phyloP scores from a whole-genome alignment of 2,113 vertebrate species.

The Ammodytes marinus region DNA sequence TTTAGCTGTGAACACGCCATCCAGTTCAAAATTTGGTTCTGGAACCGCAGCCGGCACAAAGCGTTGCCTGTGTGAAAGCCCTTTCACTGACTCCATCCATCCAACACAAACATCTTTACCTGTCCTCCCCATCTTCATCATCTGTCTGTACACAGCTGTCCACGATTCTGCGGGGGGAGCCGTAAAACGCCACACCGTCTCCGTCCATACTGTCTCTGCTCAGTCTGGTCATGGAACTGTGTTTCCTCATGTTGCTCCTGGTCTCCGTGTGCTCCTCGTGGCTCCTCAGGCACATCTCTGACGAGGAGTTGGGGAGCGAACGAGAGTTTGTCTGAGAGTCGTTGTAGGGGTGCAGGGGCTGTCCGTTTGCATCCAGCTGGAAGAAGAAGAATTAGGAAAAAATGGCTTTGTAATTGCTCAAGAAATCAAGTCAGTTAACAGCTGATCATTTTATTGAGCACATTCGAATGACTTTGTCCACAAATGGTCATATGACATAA shows the following conservation, averaged over 20 bases:
- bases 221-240: constrained; percentile 95
- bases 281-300: constrained; percentile 93
- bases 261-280: constrained; percentile 88
- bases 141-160: constrained; percentile 98
- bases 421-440: background rate
- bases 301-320: constrained; percentile 92
- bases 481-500: background rate
- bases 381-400: background rate
- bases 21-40: too few species aligned
- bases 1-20: too few species aligned
- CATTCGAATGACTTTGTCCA: background rate
- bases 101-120: constrained; percentile 63
- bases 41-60: too few species aligned
- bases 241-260: constrained; percentile 90
- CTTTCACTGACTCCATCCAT: background rate
- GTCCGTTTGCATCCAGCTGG: constrained; percentile 75
- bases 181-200: constrained; percentile 84
- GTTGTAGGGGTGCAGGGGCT: constrained; percentile 84
- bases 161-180: constrained; percentile 87
- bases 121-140: constrained; percentile 94
- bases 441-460: background rate
- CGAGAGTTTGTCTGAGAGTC: constrained; percentile 84
- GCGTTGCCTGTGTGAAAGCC: too few species aligned
- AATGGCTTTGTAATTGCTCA: background rate
- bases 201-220: constrained; percentile 87